Base-by-base conservation (phyloP, 2,797 vertebrate genomes). In the Tragopan temminckii region DNA sequence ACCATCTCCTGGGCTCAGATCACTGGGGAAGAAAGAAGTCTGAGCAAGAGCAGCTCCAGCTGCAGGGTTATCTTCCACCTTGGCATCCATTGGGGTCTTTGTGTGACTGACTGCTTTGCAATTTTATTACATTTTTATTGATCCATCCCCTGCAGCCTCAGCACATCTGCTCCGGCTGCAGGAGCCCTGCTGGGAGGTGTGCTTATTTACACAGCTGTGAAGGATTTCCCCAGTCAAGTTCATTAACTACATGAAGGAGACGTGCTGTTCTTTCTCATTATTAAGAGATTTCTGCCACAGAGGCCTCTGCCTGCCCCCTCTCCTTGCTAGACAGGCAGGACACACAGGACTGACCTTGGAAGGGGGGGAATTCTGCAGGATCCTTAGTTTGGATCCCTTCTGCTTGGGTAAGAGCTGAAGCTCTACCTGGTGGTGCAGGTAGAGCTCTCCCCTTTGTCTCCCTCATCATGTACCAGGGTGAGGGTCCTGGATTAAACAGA, bases 171-270 rank as follows among this genome's bases (percentile, higher is more conserved):
- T 91, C 27, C 85, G 89, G 95, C 90, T 96, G 95, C 80, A 33
- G 53, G 66, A 92, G 71, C 81, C 89, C 93, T 1, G 1, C 76
- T n/a, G 96, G 97, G 98, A 97, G 82, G 66, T 11, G 80, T 27
- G 95, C 95, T 96, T 98, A 98, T 98, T 98, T 97, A 94, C 97
- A 98, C 98, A 98, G 98, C 98, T 98, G 98, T 59, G 88, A 97
- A 97, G 98, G 97, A 98, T 98, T 98, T 98, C 97, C 98, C 98
- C 97, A 97, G 95, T 97, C 97, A 97, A 97, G 97, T 97, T 98
- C 98, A 98, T 97, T 98, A 98, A 98, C 97, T 96, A 92, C 97
- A 97, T 96, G 84, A 97, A 98, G 98, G 97, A 96, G 97, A 95
- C 55, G 93, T 83, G 16, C 88, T 94, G 43, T 66, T 96, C 94